Percentiles rank a stretch among this genome's conserved stretches.
Conservation (phyloP, 2,888 invertebrate genomes). For the Orchestes rusci region DNA sequence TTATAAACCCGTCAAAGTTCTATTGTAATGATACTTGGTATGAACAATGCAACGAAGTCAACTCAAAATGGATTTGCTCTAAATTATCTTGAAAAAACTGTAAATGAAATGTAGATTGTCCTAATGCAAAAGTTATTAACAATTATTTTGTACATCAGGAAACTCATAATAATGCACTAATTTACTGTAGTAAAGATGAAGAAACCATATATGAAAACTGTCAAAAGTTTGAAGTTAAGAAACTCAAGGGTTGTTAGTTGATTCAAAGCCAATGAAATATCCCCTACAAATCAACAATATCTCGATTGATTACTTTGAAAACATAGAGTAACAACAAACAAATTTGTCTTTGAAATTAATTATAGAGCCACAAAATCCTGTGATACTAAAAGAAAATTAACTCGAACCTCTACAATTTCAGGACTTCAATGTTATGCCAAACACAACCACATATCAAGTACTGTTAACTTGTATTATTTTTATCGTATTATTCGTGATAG, state of each 20-base stretch:
- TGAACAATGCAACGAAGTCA: conserved; percentile 6
- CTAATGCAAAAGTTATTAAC: conserved; percentile 3
- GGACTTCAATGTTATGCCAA: no score
- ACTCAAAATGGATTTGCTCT: conserved; percentile 5
- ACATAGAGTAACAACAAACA: background rate
- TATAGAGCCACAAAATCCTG: conserved; percentile 5
- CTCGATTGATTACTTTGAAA: background rate
- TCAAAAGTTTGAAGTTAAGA: conserved; percentile 1
- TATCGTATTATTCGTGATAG: no score
- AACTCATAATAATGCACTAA: conserved; percentile 3
- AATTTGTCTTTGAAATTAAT: conserved; percentile 11
- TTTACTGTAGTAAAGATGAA: conserved; percentile 3
- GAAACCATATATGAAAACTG: conserved; percentile 5
- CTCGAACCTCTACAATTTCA: conserved; percentile 3
- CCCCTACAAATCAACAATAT: conserved; percentile 4
- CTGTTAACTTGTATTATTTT: no score
- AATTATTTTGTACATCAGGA: conserved; percentile 6
- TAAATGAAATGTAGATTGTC: background rate
- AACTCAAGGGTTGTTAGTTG: conserved; percentile 2
- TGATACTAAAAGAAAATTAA: conserved; percentile 4
- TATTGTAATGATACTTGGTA: conserved; percentile 11
- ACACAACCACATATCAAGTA: no score
- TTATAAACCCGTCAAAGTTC: conserved; percentile 7
- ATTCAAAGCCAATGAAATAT: conserved; percentile 9
- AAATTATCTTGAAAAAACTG: background rate